Conservation (phyloP, 2,113 vertebrate species). For the Myanophis thanlyinensis region DNA sequence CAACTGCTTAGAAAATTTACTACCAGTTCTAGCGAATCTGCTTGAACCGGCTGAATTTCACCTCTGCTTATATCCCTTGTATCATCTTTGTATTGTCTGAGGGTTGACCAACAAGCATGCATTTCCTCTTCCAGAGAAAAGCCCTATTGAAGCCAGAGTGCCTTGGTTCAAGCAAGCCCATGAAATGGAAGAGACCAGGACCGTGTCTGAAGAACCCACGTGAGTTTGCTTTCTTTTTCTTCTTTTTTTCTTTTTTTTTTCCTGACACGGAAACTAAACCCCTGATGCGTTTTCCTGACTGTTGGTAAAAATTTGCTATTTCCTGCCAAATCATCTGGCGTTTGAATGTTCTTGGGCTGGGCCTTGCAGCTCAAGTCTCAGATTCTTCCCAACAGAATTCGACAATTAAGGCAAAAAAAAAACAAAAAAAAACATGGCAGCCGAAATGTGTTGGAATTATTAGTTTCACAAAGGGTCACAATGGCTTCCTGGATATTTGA, state of each 20-base stretch:
- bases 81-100: background rate
- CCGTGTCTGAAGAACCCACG: conserved; percentile 85
- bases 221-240: conserved; percentile 67
- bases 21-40: no score
- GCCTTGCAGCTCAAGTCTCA: background rate
- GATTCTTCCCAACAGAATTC: conserved; percentile 22
- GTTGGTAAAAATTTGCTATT: conserved; percentile 12
- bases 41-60: no score
- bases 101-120: no score
- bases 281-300: conserved; percentile 1
- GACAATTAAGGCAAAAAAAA: conserved; percentile 20
- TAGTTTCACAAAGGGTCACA: background rate
- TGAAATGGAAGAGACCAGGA: conserved; percentile 82
- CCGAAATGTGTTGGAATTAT: background rate
- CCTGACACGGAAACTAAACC: background rate
- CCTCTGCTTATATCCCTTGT: background rate
- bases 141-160: conserved; percentile 85
- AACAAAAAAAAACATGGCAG: background rate
- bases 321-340: conserved; percentile 31
- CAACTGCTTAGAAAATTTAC: no score
- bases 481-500: background rate
- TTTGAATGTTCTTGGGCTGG: conserved; percentile 35
- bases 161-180: conserved; percentile 93
- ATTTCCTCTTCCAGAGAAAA: conserved; percentile 74
- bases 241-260: background rate